A percentile compares a stretch with the other conserved stretches of the same genome.
phyloP scores from a whole-genome alignment of 2,888 invertebrate species.

The Polymixis lichenea region DNA sequence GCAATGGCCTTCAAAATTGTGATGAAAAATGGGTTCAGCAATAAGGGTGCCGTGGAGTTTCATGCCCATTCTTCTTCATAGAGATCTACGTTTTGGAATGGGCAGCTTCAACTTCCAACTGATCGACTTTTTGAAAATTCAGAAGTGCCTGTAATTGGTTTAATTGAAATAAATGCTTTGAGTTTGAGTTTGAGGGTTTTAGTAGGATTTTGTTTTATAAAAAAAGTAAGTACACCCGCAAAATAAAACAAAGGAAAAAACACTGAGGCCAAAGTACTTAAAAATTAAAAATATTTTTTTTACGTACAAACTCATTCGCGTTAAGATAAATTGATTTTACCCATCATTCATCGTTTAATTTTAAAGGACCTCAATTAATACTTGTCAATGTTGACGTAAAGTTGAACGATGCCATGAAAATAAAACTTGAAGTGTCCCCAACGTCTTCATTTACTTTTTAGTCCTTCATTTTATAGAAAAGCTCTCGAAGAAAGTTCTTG shows the following conservation, averaged over 20 bases:
- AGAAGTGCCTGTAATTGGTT: too few species aligned
- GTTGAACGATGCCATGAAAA: constrained; percentile 35
- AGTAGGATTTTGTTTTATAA: too few species aligned
- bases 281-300: not conserved
- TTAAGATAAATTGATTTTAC: constrained; percentile 38
- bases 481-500: not conserved
- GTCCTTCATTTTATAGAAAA: constrained; percentile 15
- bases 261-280: not conserved
- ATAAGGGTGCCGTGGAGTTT: too few species aligned
- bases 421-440: constrained; percentile 31
- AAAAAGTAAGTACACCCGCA: not conserved
- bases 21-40: too few species aligned
- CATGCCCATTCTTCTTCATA: too few species aligned
- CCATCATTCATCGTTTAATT: constrained; percentile 36
- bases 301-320: constrained; percentile 8
- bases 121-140: too few species aligned
- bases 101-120: too few species aligned
- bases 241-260: constrained; percentile 12
- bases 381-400: constrained; percentile 49
- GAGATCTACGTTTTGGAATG: too few species aligned
- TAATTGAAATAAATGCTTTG: too few species aligned
- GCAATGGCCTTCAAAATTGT: too few species aligned
- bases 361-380: constrained; percentile 46
- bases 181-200: too few species aligned
- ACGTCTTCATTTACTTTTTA: constrained; percentile 29